Evolutionary conservation across 2,888 invertebrate species (phyloP).

Genomic region (Tortrix viridana): DNA sequence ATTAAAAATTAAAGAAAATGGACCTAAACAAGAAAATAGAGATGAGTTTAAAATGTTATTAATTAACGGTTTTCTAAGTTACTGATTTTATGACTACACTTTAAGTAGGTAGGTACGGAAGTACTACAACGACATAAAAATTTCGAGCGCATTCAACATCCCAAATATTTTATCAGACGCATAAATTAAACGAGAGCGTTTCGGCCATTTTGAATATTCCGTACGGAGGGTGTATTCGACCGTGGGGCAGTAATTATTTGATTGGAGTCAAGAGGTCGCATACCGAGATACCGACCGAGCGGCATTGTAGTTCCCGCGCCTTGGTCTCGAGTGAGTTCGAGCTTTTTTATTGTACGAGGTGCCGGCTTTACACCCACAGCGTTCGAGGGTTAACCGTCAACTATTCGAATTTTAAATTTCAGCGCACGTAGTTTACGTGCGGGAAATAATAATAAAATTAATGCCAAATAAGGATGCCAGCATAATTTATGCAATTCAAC

Average conservation of each 20-base stretch:
- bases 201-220: slow-evolving; percentile 81
- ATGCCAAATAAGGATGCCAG: slow-evolving; percentile 23
- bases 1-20: too few species aligned
- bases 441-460: slow-evolving; percentile 30
- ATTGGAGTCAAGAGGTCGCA: slow-evolving; percentile 83
- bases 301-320: slow-evolving; percentile 66
- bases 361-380: slow-evolving; percentile 73
- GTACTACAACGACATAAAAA: slow-evolving; percentile 30
- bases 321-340: slow-evolving; percentile 58
- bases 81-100: background rate
- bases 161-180: slow-evolving; percentile 65
- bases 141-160: slow-evolving; percentile 36
- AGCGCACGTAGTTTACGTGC: slow-evolving; percentile 21
- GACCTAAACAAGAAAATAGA: too few species aligned
- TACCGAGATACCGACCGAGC: slow-evolving; percentile 73
- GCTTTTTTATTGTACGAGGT: slow-evolving; percentile 68
- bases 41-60: too few species aligned
- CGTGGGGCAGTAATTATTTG: slow-evolving; percentile 83
- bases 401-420: slow-evolving; percentile 35
- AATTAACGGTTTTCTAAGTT: too few species aligned
- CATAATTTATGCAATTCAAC: slow-evolving; percentile 33
- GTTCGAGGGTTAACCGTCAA: slow-evolving; percentile 75
- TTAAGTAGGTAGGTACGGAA: background rate
- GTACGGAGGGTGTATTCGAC: slow-evolving; percentile 73
- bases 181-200: slow-evolving; percentile 63